A percentile compares a stretch with the other conserved stretches of the same genome.
Evolutionary conservation across 2,113 vertebrate genomes (phyloP).

Genomic region (Eulemur macaco): DNA sequence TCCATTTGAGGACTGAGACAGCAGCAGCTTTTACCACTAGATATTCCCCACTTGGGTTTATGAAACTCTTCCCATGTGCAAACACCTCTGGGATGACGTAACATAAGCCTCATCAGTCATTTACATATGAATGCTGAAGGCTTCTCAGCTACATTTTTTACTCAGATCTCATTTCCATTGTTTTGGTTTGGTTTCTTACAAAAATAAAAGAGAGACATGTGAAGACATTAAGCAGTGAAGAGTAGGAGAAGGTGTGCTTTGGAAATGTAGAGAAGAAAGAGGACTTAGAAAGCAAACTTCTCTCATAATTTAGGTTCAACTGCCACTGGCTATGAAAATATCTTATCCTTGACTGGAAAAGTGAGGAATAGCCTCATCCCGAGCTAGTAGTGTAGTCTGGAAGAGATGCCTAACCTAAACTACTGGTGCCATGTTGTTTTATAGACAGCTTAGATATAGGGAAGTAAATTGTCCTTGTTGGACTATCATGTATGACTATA

Average conservation of each 20-base stretch:
- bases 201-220: neutral
- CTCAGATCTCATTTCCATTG: constrained; percentile 16
- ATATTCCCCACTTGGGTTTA: neutral
- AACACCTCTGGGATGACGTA: neutral
- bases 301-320: neutral
- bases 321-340: neutral
- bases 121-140: neutral
- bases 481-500: neutral
- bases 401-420: neutral
- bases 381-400: neutral
- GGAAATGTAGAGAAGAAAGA: neutral
- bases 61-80: neutral
- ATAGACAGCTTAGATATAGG: neutral
- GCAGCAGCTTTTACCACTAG: neutral
- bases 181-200: neutral
- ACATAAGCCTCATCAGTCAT: neutral
- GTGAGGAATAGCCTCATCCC: neutral
- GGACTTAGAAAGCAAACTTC: neutral
- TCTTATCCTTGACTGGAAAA: constrained; percentile 2
- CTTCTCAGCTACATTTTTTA: neutral
- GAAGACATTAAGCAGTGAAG: neutral
- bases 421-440: neutral
- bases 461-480: neutral
- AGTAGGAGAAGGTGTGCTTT: neutral
- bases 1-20: neutral